A percentile compares a stretch with the other conserved stretches of the same genome.
These are phyloP conservation scores for Ammospiza caudacuta DNA, from an alignment of 2,113 vertebrate genomes.

Conservation along the genomic window DNA sequence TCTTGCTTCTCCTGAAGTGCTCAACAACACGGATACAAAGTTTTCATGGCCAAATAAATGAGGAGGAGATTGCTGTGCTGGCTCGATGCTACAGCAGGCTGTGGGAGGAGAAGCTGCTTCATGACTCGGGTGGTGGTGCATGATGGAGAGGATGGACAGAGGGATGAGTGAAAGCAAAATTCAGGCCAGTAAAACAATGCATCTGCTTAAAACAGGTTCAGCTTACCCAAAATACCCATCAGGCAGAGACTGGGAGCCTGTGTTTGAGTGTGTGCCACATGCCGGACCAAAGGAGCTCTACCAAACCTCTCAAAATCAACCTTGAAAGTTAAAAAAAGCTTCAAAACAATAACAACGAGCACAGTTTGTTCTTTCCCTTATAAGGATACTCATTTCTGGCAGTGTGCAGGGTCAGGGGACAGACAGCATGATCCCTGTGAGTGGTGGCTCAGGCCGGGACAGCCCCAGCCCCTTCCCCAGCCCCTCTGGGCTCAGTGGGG, in stretches of 20 bases:
- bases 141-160: neutral
- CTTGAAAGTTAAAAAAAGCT: neutral
- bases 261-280: neutral
- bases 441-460: rapidly evolving
- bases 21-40: neutral
- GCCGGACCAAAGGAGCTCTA: neutral
- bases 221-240: neutral
- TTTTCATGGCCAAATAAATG: neutral
- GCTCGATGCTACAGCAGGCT: rapidly evolving
- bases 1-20: neutral
- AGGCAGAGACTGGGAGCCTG: neutral
- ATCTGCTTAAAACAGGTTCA: neutral
- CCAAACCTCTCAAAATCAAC: neutral
- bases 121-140: rapidly evolving
- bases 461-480: neutral
- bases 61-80: neutral
- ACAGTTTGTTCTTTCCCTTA: neutral
- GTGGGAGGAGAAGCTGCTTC: neutral
- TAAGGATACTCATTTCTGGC: neutral
- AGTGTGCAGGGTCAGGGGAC: rapidly evolving
- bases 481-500: neutral
- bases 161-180: neutral
- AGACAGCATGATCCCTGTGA: neutral
- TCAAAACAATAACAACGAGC: neutral
- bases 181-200: neutral